A percentile compares a stretch with the other conserved stretches of the same genome.
phyloP scores from a whole-genome alignment of 2,888 invertebrate species.

The Pimpla rufipes region DNA sequence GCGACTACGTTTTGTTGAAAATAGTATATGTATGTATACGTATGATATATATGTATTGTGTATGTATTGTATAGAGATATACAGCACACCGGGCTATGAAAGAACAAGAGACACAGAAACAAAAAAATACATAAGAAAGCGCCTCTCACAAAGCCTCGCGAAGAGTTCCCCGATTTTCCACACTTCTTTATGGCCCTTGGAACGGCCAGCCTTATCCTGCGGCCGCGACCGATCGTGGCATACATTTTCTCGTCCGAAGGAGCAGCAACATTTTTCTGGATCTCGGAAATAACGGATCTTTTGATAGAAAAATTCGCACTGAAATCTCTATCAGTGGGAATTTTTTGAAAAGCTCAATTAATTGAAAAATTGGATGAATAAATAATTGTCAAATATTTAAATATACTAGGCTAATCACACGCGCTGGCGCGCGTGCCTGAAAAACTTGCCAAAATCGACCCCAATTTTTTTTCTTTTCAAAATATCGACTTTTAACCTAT shows the following conservation, averaged over 20 bases:
- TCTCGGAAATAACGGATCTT: not conserved
- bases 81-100: constrained; percentile 13
- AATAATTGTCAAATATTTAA: too few relatives aligned
- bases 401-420: too few relatives aligned
- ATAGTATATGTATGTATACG: not conserved
- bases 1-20: constrained; percentile 36
- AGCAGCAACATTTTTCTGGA: not conserved
- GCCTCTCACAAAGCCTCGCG: constrained; percentile 43
- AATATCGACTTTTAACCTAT: too few relatives aligned
- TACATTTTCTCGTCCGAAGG: not conserved
- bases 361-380: not conserved
- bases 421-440: too few relatives aligned
- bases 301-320: not conserved
- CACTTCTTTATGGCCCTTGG: not conserved
- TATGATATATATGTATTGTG: too few relatives aligned
- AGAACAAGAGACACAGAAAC: constrained; percentile 24
- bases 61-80: too few relatives aligned
- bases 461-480: too few relatives aligned
- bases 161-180: constrained; percentile 22
- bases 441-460: too few relatives aligned
- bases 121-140: not conserved
- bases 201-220: not conserved
- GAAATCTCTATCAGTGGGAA: not conserved
- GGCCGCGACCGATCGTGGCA: too few relatives aligned
- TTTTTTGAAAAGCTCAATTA: not conserved